Conservation (phyloP, 1,140 invertebrate genomes). For the Cyclina sinensis region DNA sequence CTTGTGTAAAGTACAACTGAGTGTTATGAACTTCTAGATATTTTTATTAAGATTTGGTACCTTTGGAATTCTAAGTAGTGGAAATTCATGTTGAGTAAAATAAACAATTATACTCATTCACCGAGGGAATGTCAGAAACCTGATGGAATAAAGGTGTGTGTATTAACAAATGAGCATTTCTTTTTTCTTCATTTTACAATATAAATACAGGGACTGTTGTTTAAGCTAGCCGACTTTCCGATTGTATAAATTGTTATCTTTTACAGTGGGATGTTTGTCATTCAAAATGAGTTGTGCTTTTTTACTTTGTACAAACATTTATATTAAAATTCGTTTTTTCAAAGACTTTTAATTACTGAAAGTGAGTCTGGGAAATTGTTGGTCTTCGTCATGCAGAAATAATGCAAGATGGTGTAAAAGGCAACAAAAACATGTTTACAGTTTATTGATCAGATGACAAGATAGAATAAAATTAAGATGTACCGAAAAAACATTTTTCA, state of each 20-base stretch:
- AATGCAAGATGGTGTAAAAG: no score
- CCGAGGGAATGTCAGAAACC: background rate
- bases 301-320: slow-evolving; percentile 2
- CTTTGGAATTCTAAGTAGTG: no score
- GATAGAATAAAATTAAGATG: no score
- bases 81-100: background rate
- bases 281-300: background rate
- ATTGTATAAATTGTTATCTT: slow-evolving; percentile 33
- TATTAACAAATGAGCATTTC: background rate
- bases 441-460: no score
- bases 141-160: background rate
- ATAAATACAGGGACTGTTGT: slow-evolving; percentile 15
- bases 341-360: background rate
- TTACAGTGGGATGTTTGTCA: background rate
- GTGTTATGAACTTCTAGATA: no score
- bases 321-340: background rate
- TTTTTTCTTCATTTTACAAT: slow-evolving; percentile 3
- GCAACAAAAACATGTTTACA: no score
- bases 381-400: background rate
- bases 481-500: no score
- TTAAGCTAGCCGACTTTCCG: background rate
- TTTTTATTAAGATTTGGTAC: no score
- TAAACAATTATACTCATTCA: background rate
- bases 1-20: no score
- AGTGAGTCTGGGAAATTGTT: background rate